phyloP scores from a whole-genome alignment of 2,888 invertebrate species.

The Andrena haemorrhoa region DNA sequence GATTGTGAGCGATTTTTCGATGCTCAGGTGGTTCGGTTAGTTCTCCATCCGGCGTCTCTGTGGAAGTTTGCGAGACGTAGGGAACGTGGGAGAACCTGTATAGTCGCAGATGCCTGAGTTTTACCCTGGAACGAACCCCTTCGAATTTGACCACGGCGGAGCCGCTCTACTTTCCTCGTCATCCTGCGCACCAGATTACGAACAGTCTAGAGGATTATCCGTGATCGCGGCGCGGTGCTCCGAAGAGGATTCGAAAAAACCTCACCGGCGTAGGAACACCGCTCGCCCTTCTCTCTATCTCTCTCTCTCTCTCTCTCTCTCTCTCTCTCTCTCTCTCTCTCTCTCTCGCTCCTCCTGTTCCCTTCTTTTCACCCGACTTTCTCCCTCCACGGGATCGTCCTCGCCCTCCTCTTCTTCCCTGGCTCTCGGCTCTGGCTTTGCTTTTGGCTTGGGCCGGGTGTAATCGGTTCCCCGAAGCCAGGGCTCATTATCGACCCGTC shows the following conservation, averaged over 20 bases:
- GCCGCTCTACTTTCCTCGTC: slow-evolving; percentile 3
- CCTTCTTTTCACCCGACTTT: slow-evolving; percentile 41
- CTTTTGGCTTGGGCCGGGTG: slow-evolving; percentile 83
- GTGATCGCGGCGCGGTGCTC: slow-evolving; percentile 18
- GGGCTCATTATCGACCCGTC: slow-evolving; percentile 85
- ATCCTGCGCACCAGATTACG: slow-evolving; percentile 34
- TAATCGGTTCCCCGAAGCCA: slow-evolving; percentile 85
- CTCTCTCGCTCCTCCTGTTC: slow-evolving; percentile 20
- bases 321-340: slow-evolving; percentile 32
- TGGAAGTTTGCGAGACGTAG: too few relatives aligned
- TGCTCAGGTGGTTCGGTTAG: too few relatives aligned
- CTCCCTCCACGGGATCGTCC: slow-evolving; percentile 50
- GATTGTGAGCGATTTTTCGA: too few relatives aligned
- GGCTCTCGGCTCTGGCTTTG: slow-evolving; percentile 73
- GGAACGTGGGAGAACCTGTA: neutral
- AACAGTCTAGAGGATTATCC: slow-evolving; percentile 43
- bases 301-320: slow-evolving; percentile 53
- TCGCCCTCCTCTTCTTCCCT: slow-evolving; percentile 48
- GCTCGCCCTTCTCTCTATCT: slow-evolving; percentile 40
- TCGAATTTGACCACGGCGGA: neutral
- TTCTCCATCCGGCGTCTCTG: too few relatives aligned
- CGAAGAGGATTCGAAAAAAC: slow-evolving; percentile 49
- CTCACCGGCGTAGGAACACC: slow-evolving; percentile 30
- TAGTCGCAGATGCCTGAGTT: neutral
- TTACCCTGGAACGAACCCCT: neutral